These are phyloP conservation scores for Crossocerus cetratus DNA, from an alignment of 2,888 invertebrate genomes.

Conservation along the genomic window DNA sequence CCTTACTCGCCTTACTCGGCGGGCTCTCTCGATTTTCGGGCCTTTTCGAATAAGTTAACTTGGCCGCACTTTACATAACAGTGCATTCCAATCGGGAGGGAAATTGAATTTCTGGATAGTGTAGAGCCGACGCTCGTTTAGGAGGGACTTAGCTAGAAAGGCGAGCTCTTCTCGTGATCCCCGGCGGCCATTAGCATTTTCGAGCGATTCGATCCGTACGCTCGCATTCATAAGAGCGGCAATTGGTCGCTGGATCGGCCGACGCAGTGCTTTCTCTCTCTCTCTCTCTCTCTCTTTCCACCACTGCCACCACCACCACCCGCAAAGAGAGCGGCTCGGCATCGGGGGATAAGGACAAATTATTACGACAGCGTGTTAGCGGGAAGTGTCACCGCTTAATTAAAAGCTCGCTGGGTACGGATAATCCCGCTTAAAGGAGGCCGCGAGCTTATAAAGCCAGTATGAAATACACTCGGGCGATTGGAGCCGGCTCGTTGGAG, in stretches of 20 bases:
- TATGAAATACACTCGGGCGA: constrained; percentile 42
- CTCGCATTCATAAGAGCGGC: too few species aligned
- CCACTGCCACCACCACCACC: constrained; percentile 33
- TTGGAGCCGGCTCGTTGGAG: constrained; percentile 30
- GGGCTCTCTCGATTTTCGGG: constrained; percentile 13
- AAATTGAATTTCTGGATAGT: too few species aligned
- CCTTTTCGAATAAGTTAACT: neutral
- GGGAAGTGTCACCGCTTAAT: constrained; percentile 60
- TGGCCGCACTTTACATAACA: too few species aligned
- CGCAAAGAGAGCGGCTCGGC: constrained; percentile 39
- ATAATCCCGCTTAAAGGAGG: constrained; percentile 53
- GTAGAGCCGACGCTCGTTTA: too few species aligned
- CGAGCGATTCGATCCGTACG: too few species aligned
- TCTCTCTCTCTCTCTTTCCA: neutral
- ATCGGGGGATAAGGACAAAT: constrained; percentile 56
- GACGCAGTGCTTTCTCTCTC: neutral
- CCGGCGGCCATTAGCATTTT: too few species aligned
- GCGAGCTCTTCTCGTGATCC: too few species aligned
- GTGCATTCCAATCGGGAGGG: too few species aligned
- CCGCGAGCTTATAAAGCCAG: constrained; percentile 35
- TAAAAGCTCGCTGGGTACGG: constrained; percentile 53
- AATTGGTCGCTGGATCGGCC: neutral
- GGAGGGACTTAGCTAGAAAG: too few species aligned
- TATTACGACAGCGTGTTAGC: constrained; percentile 54
- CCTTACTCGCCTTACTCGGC: constrained; percentile 22